These are phyloP conservation scores for Rhabdomys dilectus DNA, from an alignment of 2,113 vertebrate species.

Conservation along the genomic window DNA sequence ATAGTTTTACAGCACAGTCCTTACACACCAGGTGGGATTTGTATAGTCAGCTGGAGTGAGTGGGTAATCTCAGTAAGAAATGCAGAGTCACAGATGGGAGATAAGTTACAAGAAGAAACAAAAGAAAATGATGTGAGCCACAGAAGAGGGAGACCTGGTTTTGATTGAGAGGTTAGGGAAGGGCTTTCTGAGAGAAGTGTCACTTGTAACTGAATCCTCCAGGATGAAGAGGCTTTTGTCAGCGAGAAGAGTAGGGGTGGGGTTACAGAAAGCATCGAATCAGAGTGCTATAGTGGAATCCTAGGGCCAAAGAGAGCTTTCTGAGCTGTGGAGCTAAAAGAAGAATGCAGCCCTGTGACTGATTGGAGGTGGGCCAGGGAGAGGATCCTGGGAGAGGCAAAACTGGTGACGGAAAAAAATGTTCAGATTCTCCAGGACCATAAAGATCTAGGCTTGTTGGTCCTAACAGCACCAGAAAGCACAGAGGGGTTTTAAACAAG, in stretches of 20 bases:
- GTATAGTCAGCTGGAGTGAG: not conserved
- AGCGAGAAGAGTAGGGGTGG: not conserved
- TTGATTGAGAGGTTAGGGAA: not conserved
- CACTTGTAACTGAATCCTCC: not conserved
- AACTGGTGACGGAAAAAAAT: not conserved
- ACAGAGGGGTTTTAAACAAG: not conserved
- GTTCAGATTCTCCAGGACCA: not conserved
- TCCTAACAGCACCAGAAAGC: not conserved
- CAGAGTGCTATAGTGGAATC: not conserved
- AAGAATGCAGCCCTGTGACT: not conserved
- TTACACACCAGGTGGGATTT: not conserved
- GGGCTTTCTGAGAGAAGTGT: not conserved
- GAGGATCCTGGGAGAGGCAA: not conserved
- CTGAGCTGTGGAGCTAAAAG: not conserved
- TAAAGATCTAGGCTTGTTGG: not conserved
- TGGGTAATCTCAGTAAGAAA: not conserved
- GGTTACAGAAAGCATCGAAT: not conserved
- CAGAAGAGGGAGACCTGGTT: not conserved
- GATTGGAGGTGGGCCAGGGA: not conserved
- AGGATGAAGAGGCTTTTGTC: not conserved
- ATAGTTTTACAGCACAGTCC: not conserved
- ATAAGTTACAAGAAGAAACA: not conserved
- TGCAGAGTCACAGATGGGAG: not conserved
- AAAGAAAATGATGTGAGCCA: not conserved
- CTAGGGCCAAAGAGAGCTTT: not conserved